Evolutionary conservation across 2,113 vertebrate species (phyloP).

Genomic region (Lepisosteus osseus): DNA sequence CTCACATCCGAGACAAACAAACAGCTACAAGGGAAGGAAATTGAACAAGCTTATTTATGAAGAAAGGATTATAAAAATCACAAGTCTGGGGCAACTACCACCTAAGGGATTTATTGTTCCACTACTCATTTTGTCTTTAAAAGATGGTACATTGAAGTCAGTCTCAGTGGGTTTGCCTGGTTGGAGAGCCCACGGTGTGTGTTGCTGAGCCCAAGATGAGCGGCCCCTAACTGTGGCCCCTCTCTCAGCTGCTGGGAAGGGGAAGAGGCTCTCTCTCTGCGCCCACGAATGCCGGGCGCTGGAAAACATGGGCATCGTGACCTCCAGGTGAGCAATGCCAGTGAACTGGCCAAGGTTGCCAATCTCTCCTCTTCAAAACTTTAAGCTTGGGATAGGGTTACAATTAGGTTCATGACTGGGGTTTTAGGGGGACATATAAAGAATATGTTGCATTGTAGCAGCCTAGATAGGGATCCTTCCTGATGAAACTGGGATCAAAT

Average conservation of each 20-base stretch:
- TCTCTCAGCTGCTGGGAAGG: conserved; percentile 18
- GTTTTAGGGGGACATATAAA: no score
- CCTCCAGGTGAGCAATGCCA: conserved; percentile 43
- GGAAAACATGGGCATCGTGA: conserved; percentile 49
- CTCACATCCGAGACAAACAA: conserved; percentile 19
- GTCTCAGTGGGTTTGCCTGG: not conserved
- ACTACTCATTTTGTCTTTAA: no score
- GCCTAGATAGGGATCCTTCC: no score
- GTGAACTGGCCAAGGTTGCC: no score
- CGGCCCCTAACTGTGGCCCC: conserved; percentile 13
- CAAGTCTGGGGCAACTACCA: not conserved
- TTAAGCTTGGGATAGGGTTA: no score
- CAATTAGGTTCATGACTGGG: no score
- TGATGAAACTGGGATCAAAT: no score
- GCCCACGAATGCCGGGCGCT: conserved; percentile 39
- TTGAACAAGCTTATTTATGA: not conserved
- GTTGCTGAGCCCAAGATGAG: conserved; percentile 14
- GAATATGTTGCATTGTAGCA: no score
- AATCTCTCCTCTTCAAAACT: no score
- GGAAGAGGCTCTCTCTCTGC: conserved; percentile 32
- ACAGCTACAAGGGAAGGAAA: conserved; percentile 10
- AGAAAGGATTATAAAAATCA: conserved; percentile 22
- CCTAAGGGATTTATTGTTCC: no score
- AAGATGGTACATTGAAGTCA: no score
- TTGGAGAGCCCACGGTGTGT: not conserved